Percentiles rank a stretch among this genome's conserved stretches.
phyloP scores from a whole-genome alignment of 2,797 vertebrate species.

The Bufotes viridis region DNA sequence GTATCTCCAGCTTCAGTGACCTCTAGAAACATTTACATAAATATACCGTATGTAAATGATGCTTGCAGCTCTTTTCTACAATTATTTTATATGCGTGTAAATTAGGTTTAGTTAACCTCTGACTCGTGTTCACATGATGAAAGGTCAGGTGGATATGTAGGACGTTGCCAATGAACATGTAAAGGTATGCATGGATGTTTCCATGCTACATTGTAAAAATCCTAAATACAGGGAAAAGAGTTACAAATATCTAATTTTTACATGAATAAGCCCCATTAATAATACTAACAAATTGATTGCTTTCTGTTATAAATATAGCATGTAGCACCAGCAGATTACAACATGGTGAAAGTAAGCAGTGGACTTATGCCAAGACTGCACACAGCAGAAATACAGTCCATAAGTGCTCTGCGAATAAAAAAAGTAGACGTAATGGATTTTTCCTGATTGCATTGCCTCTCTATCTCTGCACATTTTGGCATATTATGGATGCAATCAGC shows the following conservation, averaged over 20 bases:
- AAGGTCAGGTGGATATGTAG: no score
- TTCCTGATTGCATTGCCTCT: background rate
- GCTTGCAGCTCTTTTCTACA: no score
- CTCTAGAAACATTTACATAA: no score
- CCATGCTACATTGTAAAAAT: background rate
- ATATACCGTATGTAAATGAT: no score
- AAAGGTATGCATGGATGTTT: no score
- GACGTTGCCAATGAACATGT: no score
- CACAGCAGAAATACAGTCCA: background rate
- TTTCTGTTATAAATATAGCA: background rate
- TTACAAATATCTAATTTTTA: background rate
- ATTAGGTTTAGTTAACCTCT: no score
- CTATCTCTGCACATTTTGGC: background rate
- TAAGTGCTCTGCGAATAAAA: background rate
- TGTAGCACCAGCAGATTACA: background rate
- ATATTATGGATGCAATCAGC: background rate
- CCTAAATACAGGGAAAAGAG: background rate
- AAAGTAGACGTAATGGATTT: background rate
- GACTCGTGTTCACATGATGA: no score
- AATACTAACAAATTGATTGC: background rate
- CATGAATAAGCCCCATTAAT: background rate
- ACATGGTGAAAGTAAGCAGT: background rate
- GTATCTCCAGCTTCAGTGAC: no score
- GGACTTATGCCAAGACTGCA: background rate
- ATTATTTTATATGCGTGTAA: no score